Evolutionary conservation across 2,113 vertebrate species (phyloP).

Genomic region (Sphaerodactylus townsendi): DNA sequence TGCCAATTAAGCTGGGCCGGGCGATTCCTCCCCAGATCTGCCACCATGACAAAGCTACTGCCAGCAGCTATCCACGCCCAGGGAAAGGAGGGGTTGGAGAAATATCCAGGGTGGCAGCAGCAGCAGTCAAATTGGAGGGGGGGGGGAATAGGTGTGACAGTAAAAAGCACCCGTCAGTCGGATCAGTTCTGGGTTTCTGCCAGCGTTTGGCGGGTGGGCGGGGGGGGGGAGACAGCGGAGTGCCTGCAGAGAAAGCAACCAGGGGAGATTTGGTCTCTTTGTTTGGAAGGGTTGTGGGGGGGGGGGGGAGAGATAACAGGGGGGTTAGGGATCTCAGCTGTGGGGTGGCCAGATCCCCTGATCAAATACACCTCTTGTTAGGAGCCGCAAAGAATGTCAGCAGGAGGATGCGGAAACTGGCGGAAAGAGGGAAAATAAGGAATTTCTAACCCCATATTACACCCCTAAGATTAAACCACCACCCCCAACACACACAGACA

Average conservation of each 20-base stretch:
- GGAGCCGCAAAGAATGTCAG: no score
- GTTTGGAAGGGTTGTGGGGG: background rate
- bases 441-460: no score
- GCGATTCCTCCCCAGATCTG: background rate
- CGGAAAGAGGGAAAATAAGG: no score
- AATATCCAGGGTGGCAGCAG: background rate
- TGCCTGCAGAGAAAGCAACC: background rate
- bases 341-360: no score
- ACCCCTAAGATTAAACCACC: background rate
- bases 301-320: no score
- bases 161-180: background rate
- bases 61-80: slow-evolving; percentile 16
- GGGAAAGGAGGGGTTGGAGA: background rate
- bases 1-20: background rate
- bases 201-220: background rate
- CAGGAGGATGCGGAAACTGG: background rate
- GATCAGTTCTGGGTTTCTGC: background rate
- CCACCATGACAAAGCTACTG: slow-evolving; percentile 2
- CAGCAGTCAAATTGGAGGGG: background rate
- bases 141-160: background rate
- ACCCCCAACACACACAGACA: no score
- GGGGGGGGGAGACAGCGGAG: background rate
- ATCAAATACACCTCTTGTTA: no score
- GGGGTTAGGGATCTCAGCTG: background rate
- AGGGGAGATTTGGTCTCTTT: background rate